Conservation (phyloP, 2,888 invertebrate species). For the Drosophila mayaguana region DNA sequence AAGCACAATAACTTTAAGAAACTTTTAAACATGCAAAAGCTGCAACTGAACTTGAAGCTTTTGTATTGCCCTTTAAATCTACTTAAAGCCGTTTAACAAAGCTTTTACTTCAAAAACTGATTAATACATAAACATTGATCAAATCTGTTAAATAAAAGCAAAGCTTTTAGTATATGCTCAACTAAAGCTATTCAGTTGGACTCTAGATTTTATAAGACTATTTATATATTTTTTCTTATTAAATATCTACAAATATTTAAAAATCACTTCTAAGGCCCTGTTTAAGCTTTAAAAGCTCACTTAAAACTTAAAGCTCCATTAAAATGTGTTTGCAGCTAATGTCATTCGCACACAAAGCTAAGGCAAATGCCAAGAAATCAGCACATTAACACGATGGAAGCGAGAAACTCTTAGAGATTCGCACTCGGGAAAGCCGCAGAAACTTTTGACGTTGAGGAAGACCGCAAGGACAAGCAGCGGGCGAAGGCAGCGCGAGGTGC, state of each 20-base stretch:
- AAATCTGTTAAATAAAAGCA: no score
- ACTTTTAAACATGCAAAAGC: no score
- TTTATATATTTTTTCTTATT: background rate
- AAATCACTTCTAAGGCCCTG: background rate
- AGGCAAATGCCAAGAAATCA: constrained; percentile 60
- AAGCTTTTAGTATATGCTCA: background rate
- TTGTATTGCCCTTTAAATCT: no score
- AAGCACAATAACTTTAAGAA: no score
- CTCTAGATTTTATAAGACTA: background rate
- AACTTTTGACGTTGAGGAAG: constrained; percentile 67
- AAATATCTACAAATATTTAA: background rate
- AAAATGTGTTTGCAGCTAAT: constrained; percentile 20
- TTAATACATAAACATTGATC: no score
- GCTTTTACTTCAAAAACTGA: no score
- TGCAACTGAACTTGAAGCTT: no score
- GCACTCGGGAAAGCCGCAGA: constrained; percentile 60
- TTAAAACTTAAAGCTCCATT: background rate
- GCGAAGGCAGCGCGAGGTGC: constrained; percentile 13
- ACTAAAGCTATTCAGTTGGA: background rate
- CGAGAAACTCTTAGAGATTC: constrained; percentile 48
- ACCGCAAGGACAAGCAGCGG: constrained; percentile 38
- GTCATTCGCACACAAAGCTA: constrained; percentile 37
- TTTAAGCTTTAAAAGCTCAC: background rate
- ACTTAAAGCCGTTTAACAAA: no score
- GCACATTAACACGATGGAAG: constrained; percentile 41